A percentile compares a stretch with the other conserved stretches of the same genome.
phyloP scores from a whole-genome alignment of 2,113 vertebrate genomes.

The Henicopernis longicauda region DNA sequence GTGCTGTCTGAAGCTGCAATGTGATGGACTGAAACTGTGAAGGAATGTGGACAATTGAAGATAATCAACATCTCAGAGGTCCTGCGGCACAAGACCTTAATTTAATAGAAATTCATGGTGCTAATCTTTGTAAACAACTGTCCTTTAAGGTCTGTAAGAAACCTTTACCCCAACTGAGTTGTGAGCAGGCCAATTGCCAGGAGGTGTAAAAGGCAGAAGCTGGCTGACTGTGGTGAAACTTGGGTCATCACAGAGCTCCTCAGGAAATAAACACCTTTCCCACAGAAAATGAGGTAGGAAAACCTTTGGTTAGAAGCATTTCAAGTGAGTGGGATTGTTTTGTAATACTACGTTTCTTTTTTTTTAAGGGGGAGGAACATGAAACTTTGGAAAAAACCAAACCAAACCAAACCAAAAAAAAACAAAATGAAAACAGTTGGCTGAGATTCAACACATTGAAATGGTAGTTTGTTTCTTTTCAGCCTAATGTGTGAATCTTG shows the following conservation, averaged over 20 bases:
- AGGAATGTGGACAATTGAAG: fast-evolving
- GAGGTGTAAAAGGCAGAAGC: not conserved
- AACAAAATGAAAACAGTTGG: not conserved
- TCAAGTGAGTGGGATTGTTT: not conserved
- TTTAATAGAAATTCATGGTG: not conserved
- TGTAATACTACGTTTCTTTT: not conserved
- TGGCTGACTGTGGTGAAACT: fast-evolving
- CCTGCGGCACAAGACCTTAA: not conserved
- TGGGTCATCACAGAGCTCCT: not conserved
- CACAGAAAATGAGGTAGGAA: not conserved
- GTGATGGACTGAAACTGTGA: fast-evolving
- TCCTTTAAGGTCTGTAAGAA: not conserved
- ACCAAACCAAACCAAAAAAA: not conserved
- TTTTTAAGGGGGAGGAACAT: not conserved
- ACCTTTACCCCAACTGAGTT: fast-evolving
- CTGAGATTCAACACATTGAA: not conserved
- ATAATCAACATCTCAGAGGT: not conserved
- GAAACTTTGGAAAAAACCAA: not conserved
- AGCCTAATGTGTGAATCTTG: not conserved
- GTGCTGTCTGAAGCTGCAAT: not conserved
- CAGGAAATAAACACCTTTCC: not conserved
- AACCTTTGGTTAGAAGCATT: not conserved
- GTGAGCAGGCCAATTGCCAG: not conserved
- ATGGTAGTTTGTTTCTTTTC: not conserved
- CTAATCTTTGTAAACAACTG: not conserved